Evolutionary conservation across 2,888 invertebrate genomes (phyloP).

Genomic region (Maniola hyperantus): DNA sequence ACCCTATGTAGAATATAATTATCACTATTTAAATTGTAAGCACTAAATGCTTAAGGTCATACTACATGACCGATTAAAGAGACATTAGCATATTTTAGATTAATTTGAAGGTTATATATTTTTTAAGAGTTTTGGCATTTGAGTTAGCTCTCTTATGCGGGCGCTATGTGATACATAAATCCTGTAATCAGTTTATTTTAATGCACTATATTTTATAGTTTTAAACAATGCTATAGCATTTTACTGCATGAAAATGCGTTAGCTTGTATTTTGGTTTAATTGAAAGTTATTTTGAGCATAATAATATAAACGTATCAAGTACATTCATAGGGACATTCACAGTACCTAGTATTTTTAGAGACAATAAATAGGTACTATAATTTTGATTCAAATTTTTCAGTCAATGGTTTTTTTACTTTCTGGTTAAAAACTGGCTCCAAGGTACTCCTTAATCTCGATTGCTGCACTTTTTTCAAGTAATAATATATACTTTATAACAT

Average conservation of each 20-base stretch:
- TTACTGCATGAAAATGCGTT: constrained; percentile 3
- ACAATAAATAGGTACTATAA: neutral
- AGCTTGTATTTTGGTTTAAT: neutral
- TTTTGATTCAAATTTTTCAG: neutral
- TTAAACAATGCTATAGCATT: neutral
- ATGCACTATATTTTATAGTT: neutral
- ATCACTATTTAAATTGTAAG: neutral
- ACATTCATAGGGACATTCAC: neutral
- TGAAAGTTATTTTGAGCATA: neutral
- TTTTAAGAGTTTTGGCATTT: neutral
- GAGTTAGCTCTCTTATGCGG: neutral
- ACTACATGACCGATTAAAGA: neutral
- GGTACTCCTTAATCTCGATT: neutral
- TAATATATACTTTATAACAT: neutral
- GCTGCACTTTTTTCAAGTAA: neutral
- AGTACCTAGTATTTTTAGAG: neutral
- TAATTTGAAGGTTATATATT: neutral
- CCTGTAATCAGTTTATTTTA: constrained; percentile 1
- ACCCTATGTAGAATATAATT: neutral
- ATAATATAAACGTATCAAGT: neutral
- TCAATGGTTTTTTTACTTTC: neutral
- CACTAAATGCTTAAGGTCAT: neutral
- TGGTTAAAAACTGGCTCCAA: neutral
- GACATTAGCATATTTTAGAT: constrained; percentile 1
- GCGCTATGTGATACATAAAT: constrained; percentile 5